These are phyloP conservation scores for Allobates femoralis DNA, from an alignment of 2,797 vertebrate genomes.

Conservation along the genomic window DNA sequence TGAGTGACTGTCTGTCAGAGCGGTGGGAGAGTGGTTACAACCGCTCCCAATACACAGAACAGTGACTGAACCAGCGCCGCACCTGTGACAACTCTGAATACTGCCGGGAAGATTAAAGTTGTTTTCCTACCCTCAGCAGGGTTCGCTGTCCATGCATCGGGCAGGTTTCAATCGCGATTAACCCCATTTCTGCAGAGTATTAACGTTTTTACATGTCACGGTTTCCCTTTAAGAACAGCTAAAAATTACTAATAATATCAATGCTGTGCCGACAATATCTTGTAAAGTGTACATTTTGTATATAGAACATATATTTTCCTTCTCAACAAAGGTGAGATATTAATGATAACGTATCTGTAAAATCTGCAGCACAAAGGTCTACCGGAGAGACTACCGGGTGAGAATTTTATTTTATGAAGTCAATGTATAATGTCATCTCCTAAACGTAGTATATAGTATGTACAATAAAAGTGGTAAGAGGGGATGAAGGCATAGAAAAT, in stretches of 20 bases:
- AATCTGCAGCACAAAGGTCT: neutral
- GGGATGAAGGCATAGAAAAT: neutral
- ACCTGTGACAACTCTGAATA: too few species aligned
- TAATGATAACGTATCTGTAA: neutral
- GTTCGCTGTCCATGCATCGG: too few species aligned
- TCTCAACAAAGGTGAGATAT: neutral
- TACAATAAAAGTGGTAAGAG: slow-evolving; percentile 4
- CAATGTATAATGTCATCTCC: neutral
- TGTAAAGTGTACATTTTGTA: neutral
- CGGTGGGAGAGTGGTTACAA: too few species aligned
- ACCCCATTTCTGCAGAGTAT: too few species aligned
- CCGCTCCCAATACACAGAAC: too few species aligned
- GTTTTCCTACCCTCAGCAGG: too few species aligned
- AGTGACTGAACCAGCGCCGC: too few species aligned
- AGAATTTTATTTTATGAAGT: neutral
- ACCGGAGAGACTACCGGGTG: neutral
- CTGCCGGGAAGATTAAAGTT: too few species aligned
- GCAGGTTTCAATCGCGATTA: too few species aligned
- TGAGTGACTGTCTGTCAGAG: too few species aligned
- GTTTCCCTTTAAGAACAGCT: neutral
- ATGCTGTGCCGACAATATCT: neutral
- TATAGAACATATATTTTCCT: neutral
- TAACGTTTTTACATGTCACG: too few species aligned
- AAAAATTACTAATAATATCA: neutral
- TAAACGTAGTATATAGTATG: neutral